Evolutionary conservation across 1,140 invertebrate species (phyloP).

Genomic region (Achroia grisella): DNA sequence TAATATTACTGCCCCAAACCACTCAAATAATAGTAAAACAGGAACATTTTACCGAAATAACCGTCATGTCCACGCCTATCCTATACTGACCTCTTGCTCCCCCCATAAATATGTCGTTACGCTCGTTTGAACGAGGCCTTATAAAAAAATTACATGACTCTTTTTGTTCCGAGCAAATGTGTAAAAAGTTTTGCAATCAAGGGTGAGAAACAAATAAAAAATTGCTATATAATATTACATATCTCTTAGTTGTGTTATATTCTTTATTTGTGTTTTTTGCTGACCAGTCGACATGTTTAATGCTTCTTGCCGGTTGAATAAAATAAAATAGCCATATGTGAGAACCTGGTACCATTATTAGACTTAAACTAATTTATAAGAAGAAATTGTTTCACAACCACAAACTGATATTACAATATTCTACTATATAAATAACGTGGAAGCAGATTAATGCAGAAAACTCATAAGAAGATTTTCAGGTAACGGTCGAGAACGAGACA

Average conservation of each 20-base stretch:
- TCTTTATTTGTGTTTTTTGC: no score
- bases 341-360: no score
- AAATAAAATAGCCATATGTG: no score
- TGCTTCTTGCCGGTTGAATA: no score
- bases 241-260: neutral
- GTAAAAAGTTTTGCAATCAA: slow-evolving; percentile 50
- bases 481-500: no score
- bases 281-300: no score
- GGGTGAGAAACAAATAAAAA: slow-evolving; percentile 20
- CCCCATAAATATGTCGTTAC: slow-evolving; percentile 58
- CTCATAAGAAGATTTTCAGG: neutral
- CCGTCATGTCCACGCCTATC: slow-evolving; percentile 32
- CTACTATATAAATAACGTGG: no score
- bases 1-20: slow-evolving; percentile 25
- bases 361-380: no score
- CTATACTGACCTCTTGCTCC: slow-evolving; percentile 4
- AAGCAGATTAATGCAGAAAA: neutral
- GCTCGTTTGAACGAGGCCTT: slow-evolving; percentile 26
- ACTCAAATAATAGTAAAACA: slow-evolving; percentile 41
- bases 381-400: no score
- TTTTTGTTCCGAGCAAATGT: slow-evolving; percentile 34
- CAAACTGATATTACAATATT: no score
- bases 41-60: slow-evolving; percentile 28
- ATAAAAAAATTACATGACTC: slow-evolving; percentile 42
- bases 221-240: neutral